Base-by-base conservation (phyloP, 2,888 invertebrate species). In the Leptogaster cylindrica region DNA sequence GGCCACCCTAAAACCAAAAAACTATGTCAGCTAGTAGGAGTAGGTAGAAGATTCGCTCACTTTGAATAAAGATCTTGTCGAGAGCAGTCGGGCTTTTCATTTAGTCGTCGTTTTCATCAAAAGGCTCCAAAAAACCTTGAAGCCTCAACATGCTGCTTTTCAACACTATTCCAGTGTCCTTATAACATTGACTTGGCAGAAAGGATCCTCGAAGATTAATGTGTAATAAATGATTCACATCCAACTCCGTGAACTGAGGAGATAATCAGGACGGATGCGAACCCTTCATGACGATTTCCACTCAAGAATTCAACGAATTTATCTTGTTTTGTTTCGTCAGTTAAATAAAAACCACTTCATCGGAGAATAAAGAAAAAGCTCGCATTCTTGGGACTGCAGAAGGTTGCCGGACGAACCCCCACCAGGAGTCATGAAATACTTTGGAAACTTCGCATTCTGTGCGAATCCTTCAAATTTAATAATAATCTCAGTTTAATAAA, bases 341-440 rank as follows among this genome's bases (percentile, higher is more conserved):
- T 55, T 55, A 55, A 55, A 55, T 33, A 55, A 55, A 55, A 55
- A 55, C 55, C 33, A 55, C 33, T 55, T 55, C 55, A 33, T 55
- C 33, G 36, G 36, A 55, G 55, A 36, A 55, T 55, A 55, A 55
- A 27, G 33, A 55, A 16, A 55, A 33, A 55, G 33, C 33, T 33
- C 20, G 36, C 14, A 33, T 55, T 55, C 33, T 36, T 33, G 28
- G 16, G 55, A 16, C 31, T 12, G 27, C 14, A 51, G n/a, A 16
- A 16, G 14, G 25, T 23, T 14, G 33, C 20, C 18, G 10, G 33
- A 33, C 20, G 33, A 27, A 33, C 55, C 48, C 55, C 18, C n/a
- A n/a, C n/a, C n/a, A n/a, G n/a, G n/a, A n/a, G n/a, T n/a, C n/a
- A n/a, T n/a, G n/a, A n/a, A n/a, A n/a, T n/a, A n/a, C n/a, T n/a